Conservation (phyloP, 2,797 vertebrate species). For the Petrocephalus sullivani region DNA sequence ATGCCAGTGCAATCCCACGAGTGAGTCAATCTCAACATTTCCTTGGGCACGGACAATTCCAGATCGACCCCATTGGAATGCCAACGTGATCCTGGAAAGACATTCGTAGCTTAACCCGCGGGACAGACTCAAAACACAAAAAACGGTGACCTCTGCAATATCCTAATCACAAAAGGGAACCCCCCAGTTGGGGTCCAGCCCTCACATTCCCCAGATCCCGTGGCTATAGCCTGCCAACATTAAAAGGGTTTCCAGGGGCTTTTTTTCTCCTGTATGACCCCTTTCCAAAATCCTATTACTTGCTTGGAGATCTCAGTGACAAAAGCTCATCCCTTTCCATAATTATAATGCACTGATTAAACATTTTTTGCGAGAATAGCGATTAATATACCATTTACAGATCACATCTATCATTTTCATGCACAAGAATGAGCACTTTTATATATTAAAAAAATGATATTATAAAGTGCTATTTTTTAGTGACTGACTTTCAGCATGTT, state of each 20-base stretch:
- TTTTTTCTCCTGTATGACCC: background rate
- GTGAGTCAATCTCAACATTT: background rate
- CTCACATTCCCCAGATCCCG: background rate
- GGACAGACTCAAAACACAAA: background rate
- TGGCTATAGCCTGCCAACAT: background rate
- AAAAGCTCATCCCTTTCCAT: background rate
- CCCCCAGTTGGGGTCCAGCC: background rate
- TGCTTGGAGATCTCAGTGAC: background rate
- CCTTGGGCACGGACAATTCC: background rate
- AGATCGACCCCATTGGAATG: background rate
- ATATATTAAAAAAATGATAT: background rate
- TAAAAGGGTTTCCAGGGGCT: background rate
- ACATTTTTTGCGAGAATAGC: background rate
- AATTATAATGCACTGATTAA: conserved; percentile 14
- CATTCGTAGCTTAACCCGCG: background rate
- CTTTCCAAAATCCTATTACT: background rate
- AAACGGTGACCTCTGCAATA: background rate
- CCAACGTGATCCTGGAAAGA: background rate
- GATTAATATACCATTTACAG: background rate
- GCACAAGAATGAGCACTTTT: background rate
- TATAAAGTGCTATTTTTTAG: background rate
- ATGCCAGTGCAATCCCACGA: background rate
- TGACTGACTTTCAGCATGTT: background rate
- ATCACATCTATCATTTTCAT: background rate
- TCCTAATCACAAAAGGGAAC: background rate